Percentiles rank a stretch among this genome's conserved stretches.
Evolutionary conservation across 2,113 vertebrate genomes (phyloP).

Genomic region (Conger conger): DNA sequence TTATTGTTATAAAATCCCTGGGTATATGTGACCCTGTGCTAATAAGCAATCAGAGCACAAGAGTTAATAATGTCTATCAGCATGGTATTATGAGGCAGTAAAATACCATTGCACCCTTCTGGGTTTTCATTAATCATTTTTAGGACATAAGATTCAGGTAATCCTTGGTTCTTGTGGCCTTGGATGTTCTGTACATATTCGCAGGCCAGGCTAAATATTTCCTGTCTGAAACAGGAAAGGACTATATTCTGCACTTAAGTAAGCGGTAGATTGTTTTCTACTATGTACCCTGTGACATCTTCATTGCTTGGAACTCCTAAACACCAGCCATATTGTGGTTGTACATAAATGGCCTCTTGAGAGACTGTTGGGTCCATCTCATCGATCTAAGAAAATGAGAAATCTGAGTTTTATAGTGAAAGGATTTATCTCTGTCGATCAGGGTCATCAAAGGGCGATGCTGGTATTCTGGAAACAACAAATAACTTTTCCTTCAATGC

Average conservation of each 20-base stretch:
- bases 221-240: not conserved
- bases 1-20: too few relatives aligned
- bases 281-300: not conserved
- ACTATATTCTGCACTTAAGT: not conserved
- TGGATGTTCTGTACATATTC: not conserved
- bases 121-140: not conserved
- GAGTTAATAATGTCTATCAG: not conserved
- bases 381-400: slow-evolving; percentile 4
- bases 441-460: not conserved
- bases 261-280: not conserved
- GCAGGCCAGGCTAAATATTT: not conserved
- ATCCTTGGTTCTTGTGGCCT: not conserved
- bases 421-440: not conserved
- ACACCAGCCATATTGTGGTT: not conserved
- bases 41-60: too few relatives aligned
- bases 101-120: not conserved
- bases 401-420: not conserved
- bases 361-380: not conserved
- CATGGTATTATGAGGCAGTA: not conserved
- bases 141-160: not conserved
- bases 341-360: not conserved
- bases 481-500: not conserved
- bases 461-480: not conserved
- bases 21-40: too few relatives aligned
- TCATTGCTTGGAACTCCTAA: not conserved